Percentiles rank a stretch among this genome's conserved stretches.
These are phyloP conservation scores for Falco biarmicus DNA, from an alignment of 2,797 vertebrate species.

Conservation along the genomic window DNA sequence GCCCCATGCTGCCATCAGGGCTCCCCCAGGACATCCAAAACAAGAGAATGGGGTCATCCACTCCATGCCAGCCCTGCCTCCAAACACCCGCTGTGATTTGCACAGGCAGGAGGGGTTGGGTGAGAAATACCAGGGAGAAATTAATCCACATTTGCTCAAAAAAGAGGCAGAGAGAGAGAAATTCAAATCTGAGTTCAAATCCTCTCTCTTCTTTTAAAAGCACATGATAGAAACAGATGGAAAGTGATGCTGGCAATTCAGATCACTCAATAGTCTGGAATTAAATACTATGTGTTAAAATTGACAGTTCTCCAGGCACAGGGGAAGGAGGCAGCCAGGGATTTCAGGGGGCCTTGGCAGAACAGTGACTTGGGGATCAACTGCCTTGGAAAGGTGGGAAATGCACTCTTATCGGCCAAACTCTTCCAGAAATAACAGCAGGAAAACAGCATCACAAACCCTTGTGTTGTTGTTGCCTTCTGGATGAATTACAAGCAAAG, in stretches of 20 bases:
- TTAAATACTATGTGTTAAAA: constrained; percentile 30
- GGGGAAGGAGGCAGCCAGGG: background rate
- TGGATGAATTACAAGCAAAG: background rate
- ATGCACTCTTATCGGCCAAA: rapidly evolving
- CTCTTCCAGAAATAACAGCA: background rate
- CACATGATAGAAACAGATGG: constrained; percentile 16
- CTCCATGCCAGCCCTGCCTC: background rate
- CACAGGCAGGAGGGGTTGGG: rapidly evolving
- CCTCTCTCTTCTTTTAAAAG: constrained; percentile 20
- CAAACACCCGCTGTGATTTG: background rate
- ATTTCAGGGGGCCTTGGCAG: background rate
- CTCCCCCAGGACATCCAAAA: background rate
- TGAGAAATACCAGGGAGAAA: background rate
- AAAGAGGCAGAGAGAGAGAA: background rate
- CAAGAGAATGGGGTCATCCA: rapidly evolving
- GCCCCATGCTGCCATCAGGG: rapidly evolving
- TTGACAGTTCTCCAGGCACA: background rate
- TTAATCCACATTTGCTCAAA: background rate
- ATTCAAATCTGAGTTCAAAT: constrained; percentile 2
- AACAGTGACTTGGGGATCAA: background rate
- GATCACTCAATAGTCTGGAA: background rate
- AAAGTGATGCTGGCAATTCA: constrained; percentile 27
- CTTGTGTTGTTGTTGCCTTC: background rate
- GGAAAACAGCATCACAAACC: background rate
- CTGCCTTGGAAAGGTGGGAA: background rate